Percentiles rank a stretch among this genome's conserved stretches.
phyloP scores from a whole-genome alignment of 2,113 vertebrate genomes.

The Chinchilla lanigera region DNA sequence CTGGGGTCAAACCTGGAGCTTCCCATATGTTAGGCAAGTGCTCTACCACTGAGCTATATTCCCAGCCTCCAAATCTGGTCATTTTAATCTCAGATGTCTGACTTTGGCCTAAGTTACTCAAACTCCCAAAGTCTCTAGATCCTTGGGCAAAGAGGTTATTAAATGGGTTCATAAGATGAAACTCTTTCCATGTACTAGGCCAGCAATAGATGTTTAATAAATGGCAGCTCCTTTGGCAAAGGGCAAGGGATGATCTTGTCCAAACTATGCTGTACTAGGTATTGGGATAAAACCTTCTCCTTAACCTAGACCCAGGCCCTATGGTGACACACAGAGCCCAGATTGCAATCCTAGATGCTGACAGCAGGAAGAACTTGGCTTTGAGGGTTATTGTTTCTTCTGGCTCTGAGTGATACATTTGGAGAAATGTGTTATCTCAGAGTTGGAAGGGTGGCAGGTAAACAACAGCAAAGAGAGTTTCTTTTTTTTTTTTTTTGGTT shows the following conservation, averaged over 20 bases:
- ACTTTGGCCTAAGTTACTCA: not conserved
- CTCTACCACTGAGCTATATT: not conserved
- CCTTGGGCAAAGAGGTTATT: not conserved
- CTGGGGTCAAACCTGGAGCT: not conserved
- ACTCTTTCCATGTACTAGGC: not conserved
- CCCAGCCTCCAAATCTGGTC: not conserved
- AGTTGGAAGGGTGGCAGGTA: not conserved
- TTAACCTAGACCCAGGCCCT: not conserved
- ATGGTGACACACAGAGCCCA: not conserved
- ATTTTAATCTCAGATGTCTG: not conserved
- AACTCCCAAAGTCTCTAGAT: not conserved
- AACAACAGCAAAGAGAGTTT: not conserved
- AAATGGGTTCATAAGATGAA: not conserved
- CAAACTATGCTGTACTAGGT: not conserved
- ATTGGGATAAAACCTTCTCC: not conserved
- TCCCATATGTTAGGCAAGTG: not conserved
- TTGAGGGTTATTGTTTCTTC: not conserved
- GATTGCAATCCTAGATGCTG: conserved; percentile 3
- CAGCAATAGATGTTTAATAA: not conserved
- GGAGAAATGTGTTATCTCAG: not conserved
- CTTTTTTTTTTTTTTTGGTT: too few relatives aligned
- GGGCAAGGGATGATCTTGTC: not conserved
- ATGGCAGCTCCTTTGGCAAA: not conserved
- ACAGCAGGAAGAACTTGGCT: not conserved
- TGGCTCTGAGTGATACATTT: not conserved